Evolutionary conservation across 2,113 vertebrate genomes (phyloP).

Genomic region (Corythornis madagascariensis): DNA sequence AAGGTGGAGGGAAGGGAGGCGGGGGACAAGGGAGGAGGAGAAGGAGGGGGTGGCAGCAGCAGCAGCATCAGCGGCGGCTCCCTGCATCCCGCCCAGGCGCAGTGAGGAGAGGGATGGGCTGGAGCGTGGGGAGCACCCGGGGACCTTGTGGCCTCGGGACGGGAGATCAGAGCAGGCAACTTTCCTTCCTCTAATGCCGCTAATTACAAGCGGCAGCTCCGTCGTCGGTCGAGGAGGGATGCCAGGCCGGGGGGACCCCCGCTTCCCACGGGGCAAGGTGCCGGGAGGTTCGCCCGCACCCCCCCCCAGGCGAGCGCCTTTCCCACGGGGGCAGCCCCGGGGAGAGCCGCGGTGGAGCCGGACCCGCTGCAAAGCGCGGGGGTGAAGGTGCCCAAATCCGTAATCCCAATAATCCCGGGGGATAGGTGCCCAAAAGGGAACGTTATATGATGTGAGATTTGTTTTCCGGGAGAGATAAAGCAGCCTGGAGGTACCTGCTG

Average conservation of each 20-base stretch:
- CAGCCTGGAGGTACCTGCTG: rapidly evolving
- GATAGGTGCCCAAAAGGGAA: rapidly evolving
- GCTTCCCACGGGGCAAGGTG: neutral
- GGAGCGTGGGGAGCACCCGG: neutral
- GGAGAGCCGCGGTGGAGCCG: neutral
- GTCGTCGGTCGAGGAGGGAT: neutral
- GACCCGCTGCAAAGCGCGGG: neutral
- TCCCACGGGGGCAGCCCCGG: neutral
- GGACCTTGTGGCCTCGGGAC: constrained; percentile 14
- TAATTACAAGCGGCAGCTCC: constrained; percentile 29
- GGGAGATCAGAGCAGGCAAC: constrained; percentile 33
- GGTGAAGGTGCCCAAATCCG: neutral
- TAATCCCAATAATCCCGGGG: rapidly evolving
- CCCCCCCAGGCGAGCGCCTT: neutral
- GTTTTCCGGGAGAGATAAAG: neutral
- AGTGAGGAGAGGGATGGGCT: neutral
- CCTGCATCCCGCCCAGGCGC: neutral
- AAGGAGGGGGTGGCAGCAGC: too few relatives aligned
- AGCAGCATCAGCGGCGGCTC: neutral
- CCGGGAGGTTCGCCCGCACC: neutral
- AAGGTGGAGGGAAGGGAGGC: neutral
- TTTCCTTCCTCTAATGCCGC: constrained; percentile 50
- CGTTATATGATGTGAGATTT: rapidly evolving
- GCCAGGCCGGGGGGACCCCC: neutral
- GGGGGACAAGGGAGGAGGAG: neutral